Percentiles rank a stretch among this genome's conserved stretches.
Conservation (phyloP, 2,113 vertebrate genomes). For the Fregetta grallaria region DNA sequence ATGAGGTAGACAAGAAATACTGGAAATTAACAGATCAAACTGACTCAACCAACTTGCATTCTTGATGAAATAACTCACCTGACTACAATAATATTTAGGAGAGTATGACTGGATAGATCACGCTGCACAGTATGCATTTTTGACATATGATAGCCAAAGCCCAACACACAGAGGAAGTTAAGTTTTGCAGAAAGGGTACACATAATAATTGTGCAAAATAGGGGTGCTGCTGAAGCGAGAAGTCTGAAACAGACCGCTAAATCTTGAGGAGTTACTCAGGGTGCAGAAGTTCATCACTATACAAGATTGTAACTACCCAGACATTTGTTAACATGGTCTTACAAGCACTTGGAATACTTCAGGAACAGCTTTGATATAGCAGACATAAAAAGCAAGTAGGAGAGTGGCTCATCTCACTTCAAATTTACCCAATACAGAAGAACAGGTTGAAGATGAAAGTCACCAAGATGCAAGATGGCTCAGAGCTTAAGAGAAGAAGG, state of each 20-base stretch:
- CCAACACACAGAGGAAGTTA: background rate
- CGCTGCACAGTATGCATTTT: background rate
- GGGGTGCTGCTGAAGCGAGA: background rate
- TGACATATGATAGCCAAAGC: background rate
- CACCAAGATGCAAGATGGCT: background rate
- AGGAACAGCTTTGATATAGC: background rate
- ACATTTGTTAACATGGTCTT: background rate
- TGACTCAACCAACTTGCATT: background rate
- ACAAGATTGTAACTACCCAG: background rate
- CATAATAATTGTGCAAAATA: background rate
- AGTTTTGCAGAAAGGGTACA: background rate
- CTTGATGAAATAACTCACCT: background rate
- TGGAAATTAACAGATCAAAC: background rate
- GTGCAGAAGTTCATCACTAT: background rate
- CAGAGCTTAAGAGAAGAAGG: background rate
- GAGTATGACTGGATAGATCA: background rate
- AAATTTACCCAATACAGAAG: background rate
- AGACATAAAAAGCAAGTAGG: background rate
- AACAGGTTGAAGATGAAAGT: slow-evolving; percentile 1
- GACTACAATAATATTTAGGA: background rate
- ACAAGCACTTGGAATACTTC: background rate
- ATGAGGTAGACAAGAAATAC: background rate
- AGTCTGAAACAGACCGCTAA: background rate
- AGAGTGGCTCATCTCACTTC: background rate
- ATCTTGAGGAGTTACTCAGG: background rate